Conservation (phyloP, 1,140 invertebrate species). For the Diabrotica virgifera region DNA sequence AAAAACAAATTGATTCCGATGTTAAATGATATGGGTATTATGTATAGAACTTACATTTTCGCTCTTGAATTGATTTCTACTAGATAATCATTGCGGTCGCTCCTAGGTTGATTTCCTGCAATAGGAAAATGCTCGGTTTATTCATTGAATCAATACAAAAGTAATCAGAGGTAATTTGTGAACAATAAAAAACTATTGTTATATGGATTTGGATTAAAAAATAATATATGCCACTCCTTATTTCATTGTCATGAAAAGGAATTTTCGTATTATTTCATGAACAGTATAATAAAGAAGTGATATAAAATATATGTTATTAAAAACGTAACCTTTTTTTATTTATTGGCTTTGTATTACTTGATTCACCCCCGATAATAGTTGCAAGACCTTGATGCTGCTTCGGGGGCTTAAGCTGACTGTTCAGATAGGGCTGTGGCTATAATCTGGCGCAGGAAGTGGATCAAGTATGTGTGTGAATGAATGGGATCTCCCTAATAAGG, state of each 20-base stretch:
- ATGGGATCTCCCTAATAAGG: no score
- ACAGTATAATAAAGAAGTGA: neutral
- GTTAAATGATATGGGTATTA: neutral
- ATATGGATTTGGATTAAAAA: neutral
- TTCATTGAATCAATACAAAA: conserved; percentile 4
- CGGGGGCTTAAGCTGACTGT: no score
- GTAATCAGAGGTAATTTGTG: neutral
- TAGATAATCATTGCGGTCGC: conserved; percentile 25
- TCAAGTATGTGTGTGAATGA: no score
- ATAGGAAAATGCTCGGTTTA: neutral
- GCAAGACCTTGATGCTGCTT: no score
- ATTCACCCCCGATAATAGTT: no score
- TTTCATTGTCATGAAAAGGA: neutral
- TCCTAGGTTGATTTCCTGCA: conserved; percentile 23
- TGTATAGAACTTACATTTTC: conserved; percentile 30
- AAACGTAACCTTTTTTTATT: no score
- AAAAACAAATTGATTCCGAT: neutral
- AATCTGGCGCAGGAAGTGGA: no score
- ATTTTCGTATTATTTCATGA: neutral
- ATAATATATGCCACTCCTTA: neutral
- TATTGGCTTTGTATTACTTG: no score
- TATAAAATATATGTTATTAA: neutral
- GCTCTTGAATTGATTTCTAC: conserved; percentile 34
- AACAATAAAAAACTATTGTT: neutral
- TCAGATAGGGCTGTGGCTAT: no score